Conservation (phyloP, 2,888 invertebrate species). For the Steromphala cineraria region DNA sequence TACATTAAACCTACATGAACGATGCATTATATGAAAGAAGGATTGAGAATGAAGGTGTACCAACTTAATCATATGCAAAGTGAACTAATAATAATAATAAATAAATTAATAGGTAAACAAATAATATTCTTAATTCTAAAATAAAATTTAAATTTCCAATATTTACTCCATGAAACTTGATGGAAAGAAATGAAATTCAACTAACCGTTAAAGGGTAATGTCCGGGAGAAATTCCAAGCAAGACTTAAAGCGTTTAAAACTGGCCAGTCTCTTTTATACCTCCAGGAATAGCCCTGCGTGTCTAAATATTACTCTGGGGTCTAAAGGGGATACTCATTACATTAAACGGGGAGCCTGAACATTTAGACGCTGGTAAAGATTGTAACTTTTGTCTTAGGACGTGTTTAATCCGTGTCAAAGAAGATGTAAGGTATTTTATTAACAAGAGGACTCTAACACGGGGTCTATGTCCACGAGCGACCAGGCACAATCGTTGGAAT, state of each 20-base stretch:
- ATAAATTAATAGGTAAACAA: too few species aligned
- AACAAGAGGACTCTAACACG: conserved; percentile 2
- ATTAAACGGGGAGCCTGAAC: not conserved
- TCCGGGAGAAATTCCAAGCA: not conserved
- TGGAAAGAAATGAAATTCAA: not conserved
- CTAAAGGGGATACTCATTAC: conserved; percentile 1
- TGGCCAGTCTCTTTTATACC: not conserved
- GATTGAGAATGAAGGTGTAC: too few species aligned
- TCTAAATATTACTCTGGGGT: not conserved
- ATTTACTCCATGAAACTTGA: too few species aligned
- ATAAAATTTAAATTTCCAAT: too few species aligned
- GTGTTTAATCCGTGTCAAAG: not conserved
- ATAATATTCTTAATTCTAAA: too few species aligned
- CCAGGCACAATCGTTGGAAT: not conserved
- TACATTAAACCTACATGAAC: too few species aligned
- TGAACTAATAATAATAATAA: too few species aligned
- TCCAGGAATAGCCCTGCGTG: not conserved
- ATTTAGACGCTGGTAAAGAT: not conserved
- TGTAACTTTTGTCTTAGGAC: not conserved
- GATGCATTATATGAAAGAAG: too few species aligned
- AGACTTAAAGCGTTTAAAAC: not conserved
- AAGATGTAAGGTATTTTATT: not conserved
- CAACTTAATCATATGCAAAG: too few species aligned
- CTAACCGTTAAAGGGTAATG: conserved; percentile 3
- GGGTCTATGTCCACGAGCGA: not conserved